Evolutionary conservation across 2,113 vertebrate genomes (phyloP).

Genomic region (Nettapus auritus): DNA sequence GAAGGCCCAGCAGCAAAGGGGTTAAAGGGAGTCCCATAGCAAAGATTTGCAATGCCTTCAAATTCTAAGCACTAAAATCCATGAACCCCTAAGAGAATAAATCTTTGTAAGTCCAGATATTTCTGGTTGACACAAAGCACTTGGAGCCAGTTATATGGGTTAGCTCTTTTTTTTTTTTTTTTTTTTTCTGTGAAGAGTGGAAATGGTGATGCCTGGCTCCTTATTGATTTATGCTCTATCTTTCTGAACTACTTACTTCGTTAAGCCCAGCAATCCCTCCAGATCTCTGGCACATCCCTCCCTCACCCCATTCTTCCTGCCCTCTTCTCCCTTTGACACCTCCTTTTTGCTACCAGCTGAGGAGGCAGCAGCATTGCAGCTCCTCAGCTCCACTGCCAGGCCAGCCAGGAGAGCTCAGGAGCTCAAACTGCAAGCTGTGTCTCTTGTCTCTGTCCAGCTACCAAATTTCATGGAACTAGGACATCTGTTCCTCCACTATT

Average conservation of each 20-base stretch:
- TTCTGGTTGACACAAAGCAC: background rate
- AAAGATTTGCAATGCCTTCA: slow-evolving; percentile 73
- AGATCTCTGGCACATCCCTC: background rate
- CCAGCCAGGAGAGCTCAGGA: background rate
- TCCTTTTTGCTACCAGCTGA: background rate
- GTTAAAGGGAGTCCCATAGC: slow-evolving; percentile 67
- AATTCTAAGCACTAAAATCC: slow-evolving; percentile 36
- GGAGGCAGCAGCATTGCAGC: background rate
- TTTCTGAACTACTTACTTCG: background rate
- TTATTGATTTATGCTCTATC: background rate
- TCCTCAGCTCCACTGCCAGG: background rate
- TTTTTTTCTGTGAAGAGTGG: background rate
- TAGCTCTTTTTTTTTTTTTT: no score
- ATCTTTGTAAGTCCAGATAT: background rate
- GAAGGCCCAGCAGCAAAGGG: slow-evolving; percentile 64
- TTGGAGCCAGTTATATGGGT: background rate
- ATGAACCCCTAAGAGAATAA: background rate
- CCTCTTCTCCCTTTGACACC: background rate
- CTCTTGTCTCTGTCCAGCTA: background rate
- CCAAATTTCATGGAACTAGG: background rate
- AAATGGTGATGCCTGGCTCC: background rate
- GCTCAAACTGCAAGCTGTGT: background rate
- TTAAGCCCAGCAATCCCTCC: background rate
- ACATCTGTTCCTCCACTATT: background rate
- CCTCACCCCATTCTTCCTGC: background rate